phyloP scores from a whole-genome alignment of 2,797 vertebrate genomes.

The Acanthis flammea region DNA sequence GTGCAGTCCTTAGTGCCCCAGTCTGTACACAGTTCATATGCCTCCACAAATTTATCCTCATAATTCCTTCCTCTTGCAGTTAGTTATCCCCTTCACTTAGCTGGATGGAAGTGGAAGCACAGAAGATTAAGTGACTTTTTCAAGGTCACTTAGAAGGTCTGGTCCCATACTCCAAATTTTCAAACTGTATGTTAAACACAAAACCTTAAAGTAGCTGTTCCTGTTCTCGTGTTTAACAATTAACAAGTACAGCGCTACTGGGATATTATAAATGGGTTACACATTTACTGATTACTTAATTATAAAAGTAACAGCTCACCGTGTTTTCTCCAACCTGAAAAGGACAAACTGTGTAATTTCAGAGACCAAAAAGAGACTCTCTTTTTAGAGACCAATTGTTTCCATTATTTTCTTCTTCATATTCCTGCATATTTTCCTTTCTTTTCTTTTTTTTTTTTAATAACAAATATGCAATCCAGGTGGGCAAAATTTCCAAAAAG shows the following conservation, averaged over 20 bases:
- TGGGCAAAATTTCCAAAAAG: not conserved
- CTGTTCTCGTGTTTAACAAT: not conserved
- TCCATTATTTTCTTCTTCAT: not conserved
- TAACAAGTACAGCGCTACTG: slow-evolving; percentile 1
- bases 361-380: not conserved
- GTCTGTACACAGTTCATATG: not conserved
- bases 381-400: not conserved
- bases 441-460: not conserved
- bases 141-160: not conserved
- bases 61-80: not conserved
- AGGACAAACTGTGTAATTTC: not conserved
- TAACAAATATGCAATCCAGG: not conserved
- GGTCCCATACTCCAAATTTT: not conserved
- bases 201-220: not conserved
- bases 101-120: not conserved
- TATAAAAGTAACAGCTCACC: not conserved
- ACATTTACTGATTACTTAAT: slow-evolving; percentile 27
- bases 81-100: not conserved
- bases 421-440: not conserved
- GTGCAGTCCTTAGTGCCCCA: not conserved
- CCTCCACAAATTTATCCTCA: not conserved
- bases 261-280: not conserved
- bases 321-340: not conserved
- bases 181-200: not conserved
- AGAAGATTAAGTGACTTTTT: not conserved